phyloP scores from a whole-genome alignment of 2,797 vertebrate species.

The Acestrorhynchus altus region DNA sequence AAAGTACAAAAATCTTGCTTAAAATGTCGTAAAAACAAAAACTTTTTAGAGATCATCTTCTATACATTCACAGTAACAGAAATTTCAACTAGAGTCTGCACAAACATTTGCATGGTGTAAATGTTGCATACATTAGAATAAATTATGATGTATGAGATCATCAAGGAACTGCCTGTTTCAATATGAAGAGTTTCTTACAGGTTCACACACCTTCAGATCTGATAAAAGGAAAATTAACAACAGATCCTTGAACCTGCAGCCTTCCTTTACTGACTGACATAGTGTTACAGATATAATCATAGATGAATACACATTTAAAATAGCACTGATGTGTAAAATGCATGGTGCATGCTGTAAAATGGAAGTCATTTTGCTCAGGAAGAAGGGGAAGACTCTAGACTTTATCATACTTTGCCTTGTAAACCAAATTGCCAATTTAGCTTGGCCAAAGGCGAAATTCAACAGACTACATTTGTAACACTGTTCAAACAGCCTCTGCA shows the following conservation, averaged over 20 bases:
- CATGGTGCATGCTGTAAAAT: background rate
- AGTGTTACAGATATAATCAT: background rate
- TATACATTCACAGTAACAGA: too few relatives aligned
- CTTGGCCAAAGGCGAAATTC: conserved; percentile 1
- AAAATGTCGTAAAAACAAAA: too few relatives aligned
- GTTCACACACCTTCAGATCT: background rate
- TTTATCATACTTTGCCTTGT: background rate
- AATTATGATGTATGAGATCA: too few relatives aligned
- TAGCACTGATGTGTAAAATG: background rate
- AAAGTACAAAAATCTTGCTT: too few relatives aligned
- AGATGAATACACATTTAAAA: background rate
- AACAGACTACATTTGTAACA: conserved; percentile 11
- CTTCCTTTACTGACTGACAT: background rate
- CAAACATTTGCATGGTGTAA: too few relatives aligned
- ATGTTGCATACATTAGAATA: too few relatives aligned
- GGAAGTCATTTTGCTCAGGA: background rate
- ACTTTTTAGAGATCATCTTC: too few relatives aligned
- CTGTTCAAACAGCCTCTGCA: background rate
- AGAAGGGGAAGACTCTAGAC: background rate
- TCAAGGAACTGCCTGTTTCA: too few relatives aligned
- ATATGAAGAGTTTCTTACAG: too few relatives aligned
- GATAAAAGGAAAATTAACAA: background rate
- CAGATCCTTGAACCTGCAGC: background rate
- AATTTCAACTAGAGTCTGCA: too few relatives aligned
- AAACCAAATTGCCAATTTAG: conserved; percentile 20